Base-by-base conservation (phyloP, 2,113 vertebrate species). In the Prionailurus bengalensis region DNA sequence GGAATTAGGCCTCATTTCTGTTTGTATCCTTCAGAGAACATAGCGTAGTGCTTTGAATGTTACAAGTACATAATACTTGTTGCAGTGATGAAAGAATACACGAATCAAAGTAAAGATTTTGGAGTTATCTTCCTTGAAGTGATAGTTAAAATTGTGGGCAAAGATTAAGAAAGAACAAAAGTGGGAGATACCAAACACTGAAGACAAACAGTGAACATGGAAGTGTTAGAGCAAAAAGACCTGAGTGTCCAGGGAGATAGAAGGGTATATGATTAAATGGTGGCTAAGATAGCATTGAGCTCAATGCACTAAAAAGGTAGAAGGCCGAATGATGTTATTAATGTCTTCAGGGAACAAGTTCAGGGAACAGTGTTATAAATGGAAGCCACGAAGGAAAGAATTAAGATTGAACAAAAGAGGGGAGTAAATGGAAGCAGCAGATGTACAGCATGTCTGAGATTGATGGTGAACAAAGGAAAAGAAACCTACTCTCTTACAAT, bases 401-500 rank as follows among this genome's bases (percentile, higher is more conserved):
- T 25, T 29, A 68, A 55, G 39, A 80, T 11, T 83, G 31, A 92
- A 88, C 33, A 65, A 61, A 88, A 61, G 55, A 53, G 10, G 36
- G 36, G 42, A 84, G 53, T 65, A 79, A 94, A 74, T 80, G 89
- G 33, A 84, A 55, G 89, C 51, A 63, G 80, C 51, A 66, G 48
- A 87, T 65, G 25, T 83, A 87, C 27, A 68, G 58, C 27, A 31
- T 65, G 48, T 53, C 80, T 94, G 55, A 78, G 65, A 93, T 5
- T 65, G 51, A 93, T 39, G 42, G 58, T 10, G 51, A 94, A 73
- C 4, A 36, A 89, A 71, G 68, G 58, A 74, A 96, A 84, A 87
- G 51, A 70, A 94, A 96, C 42, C 19, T 63, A 33, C 85, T 82
- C 90, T 76, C 58, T 97, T 91, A 96, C 96, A 85, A 66, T 70